These are phyloP conservation scores for Nautilus pompilius DNA, from an alignment of 1,140 invertebrate species.

Conservation along the genomic window DNA sequence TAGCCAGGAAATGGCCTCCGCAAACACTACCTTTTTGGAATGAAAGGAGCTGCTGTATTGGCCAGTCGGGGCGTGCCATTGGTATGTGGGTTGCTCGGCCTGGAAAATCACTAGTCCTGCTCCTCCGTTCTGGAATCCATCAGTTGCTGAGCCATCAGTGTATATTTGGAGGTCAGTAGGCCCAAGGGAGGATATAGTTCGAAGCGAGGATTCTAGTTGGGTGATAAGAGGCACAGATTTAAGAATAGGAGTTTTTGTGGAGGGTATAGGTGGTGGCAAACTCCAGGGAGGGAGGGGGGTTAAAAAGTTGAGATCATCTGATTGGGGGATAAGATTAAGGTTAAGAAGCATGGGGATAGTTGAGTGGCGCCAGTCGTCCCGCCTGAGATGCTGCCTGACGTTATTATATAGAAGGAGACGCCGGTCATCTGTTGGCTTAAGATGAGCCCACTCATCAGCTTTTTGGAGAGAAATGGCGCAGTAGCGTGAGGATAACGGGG, in stretches of 20 bases:
- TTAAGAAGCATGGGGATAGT: neutral
- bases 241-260: neutral
- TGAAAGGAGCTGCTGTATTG: neutral
- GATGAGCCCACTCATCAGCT: neutral
- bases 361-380: neutral
- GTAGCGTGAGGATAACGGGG: neutral
- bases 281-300: neutral
- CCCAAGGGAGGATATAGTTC: neutral
- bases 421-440: neutral
- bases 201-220: neutral
- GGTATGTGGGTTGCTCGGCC: neutral
- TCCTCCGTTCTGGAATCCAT: neutral
- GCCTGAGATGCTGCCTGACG: neutral
- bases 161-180: neutral
- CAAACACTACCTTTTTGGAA: neutral
- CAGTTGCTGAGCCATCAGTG: neutral
- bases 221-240: neutral
- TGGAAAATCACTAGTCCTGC: neutral
- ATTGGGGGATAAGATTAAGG: neutral
- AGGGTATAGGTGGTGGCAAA: neutral
- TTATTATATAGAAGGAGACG: neutral
- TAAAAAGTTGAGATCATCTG: no score
- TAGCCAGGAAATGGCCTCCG: neutral
- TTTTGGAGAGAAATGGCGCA: neutral
- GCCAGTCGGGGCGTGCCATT: neutral